phyloP scores from a whole-genome alignment of 1,140 invertebrate species.

The Drosophila setifemur region DNA sequence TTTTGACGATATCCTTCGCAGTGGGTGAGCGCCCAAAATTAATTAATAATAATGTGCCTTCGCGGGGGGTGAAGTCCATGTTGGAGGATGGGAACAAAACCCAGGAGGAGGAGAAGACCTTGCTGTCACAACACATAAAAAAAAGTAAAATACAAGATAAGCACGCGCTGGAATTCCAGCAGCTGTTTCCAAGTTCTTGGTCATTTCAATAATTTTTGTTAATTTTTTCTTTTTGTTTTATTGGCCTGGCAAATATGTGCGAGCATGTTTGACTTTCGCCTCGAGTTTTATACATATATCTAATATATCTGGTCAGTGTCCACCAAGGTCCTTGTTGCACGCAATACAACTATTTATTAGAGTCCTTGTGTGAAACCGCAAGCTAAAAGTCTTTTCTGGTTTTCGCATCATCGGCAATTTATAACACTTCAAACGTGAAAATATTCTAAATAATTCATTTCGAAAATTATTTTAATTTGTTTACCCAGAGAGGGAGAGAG shows the following conservation, averaged over 20 bases:
- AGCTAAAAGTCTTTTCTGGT: conserved; percentile 8
- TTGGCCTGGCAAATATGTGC: conserved; percentile 27
- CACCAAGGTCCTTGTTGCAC: conserved; percentile 66
- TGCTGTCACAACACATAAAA: background rate
- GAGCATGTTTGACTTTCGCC: conserved; percentile 61
- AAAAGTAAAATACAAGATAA: conserved; percentile 31
- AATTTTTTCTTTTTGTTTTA: too few species aligned
- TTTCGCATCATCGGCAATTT: conserved; percentile 19
- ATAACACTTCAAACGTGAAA: conserved; percentile 8
- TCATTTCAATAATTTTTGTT: conserved; percentile 31
- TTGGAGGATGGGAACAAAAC: background rate
- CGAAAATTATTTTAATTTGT: conserved; percentile 48
- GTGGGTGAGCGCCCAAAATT: conserved; percentile 61
- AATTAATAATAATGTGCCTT: conserved; percentile 76
- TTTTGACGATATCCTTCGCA: conserved; percentile 29
- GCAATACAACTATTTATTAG: conserved; percentile 64
- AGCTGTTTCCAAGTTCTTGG: conserved; percentile 46
- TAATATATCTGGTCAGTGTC: conserved; percentile 54
- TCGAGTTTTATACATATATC: conserved; percentile 34
- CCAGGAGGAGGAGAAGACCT: conserved; percentile 4
- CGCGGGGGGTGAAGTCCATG: conserved; percentile 1
- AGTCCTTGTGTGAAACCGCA: conserved; percentile 50
- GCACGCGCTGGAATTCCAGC: conserved; percentile 50
- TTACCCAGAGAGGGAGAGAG: conserved; percentile 46
- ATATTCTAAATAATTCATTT: conserved; percentile 23